Evolutionary conservation across 2,797 vertebrate species (phyloP).

Genomic region (Hozukius guyotensis): DNA sequence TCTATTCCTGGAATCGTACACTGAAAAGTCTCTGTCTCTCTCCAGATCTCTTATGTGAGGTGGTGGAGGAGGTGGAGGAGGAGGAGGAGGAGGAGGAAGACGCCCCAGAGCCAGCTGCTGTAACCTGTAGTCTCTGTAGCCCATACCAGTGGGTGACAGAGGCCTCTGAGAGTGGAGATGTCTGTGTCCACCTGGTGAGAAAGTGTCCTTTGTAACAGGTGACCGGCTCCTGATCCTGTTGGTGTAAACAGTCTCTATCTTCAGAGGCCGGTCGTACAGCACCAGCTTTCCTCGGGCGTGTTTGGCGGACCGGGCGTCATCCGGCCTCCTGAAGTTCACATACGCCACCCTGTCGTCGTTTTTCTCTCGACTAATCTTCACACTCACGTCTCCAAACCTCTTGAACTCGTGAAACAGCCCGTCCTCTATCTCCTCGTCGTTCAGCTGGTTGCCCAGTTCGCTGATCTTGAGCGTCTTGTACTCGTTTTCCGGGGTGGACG

Average conservation of each 20-base stretch:
- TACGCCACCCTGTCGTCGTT: slow-evolving; percentile 93
- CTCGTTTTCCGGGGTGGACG: slow-evolving; percentile 83
- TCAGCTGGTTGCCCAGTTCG: slow-evolving; percentile 92
- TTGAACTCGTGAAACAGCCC: slow-evolving; percentile 97
- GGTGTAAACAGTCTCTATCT: slow-evolving; percentile 92
- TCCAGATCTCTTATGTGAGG: slow-evolving; percentile 91
- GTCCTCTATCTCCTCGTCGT: slow-evolving; percentile 96
- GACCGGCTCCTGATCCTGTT: slow-evolving; percentile 88
- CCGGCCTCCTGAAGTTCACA: slow-evolving; percentile 94
- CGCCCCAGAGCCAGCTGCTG: slow-evolving; percentile 94
- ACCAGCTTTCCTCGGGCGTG: slow-evolving; percentile 94
- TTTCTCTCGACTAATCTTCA: slow-evolving; percentile 90
- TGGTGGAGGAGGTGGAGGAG: slow-evolving; percentile 88
- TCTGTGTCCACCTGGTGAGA: slow-evolving; percentile 80
- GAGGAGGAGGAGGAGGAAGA: slow-evolving; percentile 86
- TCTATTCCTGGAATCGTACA: slow-evolving; percentile 89
- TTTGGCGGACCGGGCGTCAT: slow-evolving; percentile 94
- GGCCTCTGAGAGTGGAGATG: slow-evolving; percentile 85
- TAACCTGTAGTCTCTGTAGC: slow-evolving; percentile 92
- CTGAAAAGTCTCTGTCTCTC: slow-evolving; percentile 88
- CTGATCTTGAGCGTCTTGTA: slow-evolving; percentile 97
- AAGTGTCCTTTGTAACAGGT: slow-evolving; percentile 88
- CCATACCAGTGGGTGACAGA: slow-evolving; percentile 88
- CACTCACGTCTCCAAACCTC: slow-evolving; percentile 96
- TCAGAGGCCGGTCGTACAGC: slow-evolving; percentile 93